These are phyloP conservation scores for Lacerta agilis DNA, from an alignment of 2,797 vertebrate genomes.

Conservation along the genomic window DNA sequence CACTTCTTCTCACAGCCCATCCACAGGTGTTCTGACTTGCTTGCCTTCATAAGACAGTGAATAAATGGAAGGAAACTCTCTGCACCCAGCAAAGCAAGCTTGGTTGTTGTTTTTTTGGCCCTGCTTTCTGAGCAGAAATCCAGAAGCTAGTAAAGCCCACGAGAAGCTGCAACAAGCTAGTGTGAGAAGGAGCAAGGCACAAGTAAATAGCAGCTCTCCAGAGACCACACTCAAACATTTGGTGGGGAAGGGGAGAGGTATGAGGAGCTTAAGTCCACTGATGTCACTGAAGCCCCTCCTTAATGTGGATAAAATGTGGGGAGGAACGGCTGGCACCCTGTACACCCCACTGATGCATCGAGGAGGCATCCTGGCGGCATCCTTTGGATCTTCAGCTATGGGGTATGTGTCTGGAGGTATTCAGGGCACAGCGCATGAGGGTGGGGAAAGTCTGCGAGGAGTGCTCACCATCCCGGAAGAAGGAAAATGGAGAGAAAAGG, in stretches of 20 bases:
- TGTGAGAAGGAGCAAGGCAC: slow-evolving; percentile 78
- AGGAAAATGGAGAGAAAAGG: slow-evolving; percentile 66
- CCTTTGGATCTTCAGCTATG: slow-evolving; percentile 78
- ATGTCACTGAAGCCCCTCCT: slow-evolving; percentile 66
- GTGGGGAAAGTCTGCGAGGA: slow-evolving; percentile 70
- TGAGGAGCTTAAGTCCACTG: slow-evolving; percentile 66
- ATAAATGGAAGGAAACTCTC: slow-evolving; percentile 56
- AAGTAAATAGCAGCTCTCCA: slow-evolving; percentile 75
- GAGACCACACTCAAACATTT: slow-evolving; percentile 68
- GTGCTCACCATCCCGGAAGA: slow-evolving; percentile 67
- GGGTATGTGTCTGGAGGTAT: slow-evolving; percentile 69
- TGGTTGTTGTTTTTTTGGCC: slow-evolving; percentile 1
- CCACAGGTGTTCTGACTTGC: slow-evolving; percentile 4
- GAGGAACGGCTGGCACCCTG: slow-evolving; percentile 57
- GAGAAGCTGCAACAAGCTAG: slow-evolving; percentile 70
- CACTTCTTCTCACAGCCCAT: slow-evolving; percentile 6
- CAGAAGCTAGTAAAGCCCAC: slow-evolving; percentile 63
- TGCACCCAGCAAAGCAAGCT: slow-evolving; percentile 57
- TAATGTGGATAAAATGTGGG: slow-evolving; percentile 67
- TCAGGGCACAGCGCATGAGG: slow-evolving; percentile 61
- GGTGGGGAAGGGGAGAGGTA: slow-evolving; percentile 56
- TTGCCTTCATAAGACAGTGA: slow-evolving; percentile 37
- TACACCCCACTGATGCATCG: slow-evolving; percentile 68
- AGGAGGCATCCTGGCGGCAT: slow-evolving; percentile 73
- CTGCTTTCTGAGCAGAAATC: slow-evolving; percentile 46